These are phyloP conservation scores for Myotis yumanensis DNA, from an alignment of 2,113 vertebrate species.

Conservation along the genomic window DNA sequence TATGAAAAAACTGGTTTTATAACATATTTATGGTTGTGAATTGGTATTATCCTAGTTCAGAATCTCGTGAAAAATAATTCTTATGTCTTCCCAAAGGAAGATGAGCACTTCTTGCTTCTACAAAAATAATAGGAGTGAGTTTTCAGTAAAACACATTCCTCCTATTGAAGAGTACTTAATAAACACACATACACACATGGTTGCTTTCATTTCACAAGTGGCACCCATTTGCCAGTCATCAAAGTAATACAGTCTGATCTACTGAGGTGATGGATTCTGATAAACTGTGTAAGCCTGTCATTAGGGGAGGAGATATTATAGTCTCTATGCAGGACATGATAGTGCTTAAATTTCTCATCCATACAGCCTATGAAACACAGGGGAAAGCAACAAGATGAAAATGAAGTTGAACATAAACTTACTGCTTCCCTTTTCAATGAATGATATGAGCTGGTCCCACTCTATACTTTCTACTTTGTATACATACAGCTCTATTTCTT, in stretches of 20 bases:
- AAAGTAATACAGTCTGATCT: constrained; percentile 78
- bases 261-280: constrained; percentile 72
- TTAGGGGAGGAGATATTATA: constrained; percentile 76
- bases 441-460: constrained; percentile 8
- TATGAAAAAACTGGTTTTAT: neutral
- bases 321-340: constrained; percentile 48
- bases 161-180: constrained; percentile 58
- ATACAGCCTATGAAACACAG: neutral
- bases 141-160: constrained; percentile 60
- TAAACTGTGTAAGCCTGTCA: constrained; percentile 72
- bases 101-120: constrained; percentile 36
- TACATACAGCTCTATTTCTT: neutral
- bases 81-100: constrained; percentile 47
- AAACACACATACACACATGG: constrained; percentile 82
- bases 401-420: constrained; percentile 65
- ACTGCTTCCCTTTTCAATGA: constrained; percentile 62
- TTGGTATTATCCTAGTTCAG: constrained; percentile 1
- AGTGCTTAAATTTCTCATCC: constrained; percentile 63
- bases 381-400: constrained; percentile 70
- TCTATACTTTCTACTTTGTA: constrained; percentile 42
- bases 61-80: constrained; percentile 42
- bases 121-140: constrained; percentile 50
- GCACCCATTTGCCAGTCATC: constrained; percentile 52
- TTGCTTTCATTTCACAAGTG: constrained; percentile 76
- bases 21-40: neutral